Evolutionary conservation across 2,797 vertebrate species (phyloP).

Genomic region (Sebastes variabilis): DNA sequence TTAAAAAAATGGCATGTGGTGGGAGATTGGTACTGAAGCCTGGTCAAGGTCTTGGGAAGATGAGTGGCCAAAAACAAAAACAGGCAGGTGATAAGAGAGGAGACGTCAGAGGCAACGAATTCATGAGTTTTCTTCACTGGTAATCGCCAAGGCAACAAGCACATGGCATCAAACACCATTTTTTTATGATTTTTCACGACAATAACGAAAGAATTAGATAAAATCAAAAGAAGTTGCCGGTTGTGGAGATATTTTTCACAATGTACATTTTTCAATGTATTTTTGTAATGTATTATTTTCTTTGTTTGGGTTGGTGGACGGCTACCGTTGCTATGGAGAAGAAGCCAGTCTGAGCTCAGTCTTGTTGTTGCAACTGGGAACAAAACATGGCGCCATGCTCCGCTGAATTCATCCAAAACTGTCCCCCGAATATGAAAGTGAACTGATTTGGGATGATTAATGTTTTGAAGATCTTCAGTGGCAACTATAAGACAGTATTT

Average conservation of each 20-base stretch:
- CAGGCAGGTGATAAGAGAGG: not conserved
- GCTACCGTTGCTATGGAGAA: not conserved
- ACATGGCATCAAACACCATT: not conserved
- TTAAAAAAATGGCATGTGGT: not conserved
- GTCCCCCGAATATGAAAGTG: not conserved
- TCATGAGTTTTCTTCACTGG: not conserved
- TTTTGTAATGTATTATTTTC: not conserved
- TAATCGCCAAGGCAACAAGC: constrained; percentile 36
- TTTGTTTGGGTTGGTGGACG: not conserved
- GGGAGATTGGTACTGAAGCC: not conserved
- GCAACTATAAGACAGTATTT: not conserved
- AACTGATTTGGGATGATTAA: not conserved
- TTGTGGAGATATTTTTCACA: too few species aligned
- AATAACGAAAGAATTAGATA: not conserved
- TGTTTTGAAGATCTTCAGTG: not conserved
- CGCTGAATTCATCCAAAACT: not conserved
- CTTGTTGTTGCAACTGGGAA: not conserved
- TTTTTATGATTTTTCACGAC: not conserved
- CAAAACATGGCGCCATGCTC: not conserved
- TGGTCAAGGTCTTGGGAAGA: constrained; percentile 48
- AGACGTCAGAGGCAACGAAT: not conserved
- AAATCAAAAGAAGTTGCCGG: not conserved
- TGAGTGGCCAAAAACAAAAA: constrained; percentile 26
- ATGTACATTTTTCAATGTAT: not conserved
- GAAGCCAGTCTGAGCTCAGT: not conserved